Evolutionary conservation across 2,113 vertebrate genomes (phyloP), one percentile per base, ranked within the genome.

Genomic region (Neomonachus schauinslandi): DNA sequence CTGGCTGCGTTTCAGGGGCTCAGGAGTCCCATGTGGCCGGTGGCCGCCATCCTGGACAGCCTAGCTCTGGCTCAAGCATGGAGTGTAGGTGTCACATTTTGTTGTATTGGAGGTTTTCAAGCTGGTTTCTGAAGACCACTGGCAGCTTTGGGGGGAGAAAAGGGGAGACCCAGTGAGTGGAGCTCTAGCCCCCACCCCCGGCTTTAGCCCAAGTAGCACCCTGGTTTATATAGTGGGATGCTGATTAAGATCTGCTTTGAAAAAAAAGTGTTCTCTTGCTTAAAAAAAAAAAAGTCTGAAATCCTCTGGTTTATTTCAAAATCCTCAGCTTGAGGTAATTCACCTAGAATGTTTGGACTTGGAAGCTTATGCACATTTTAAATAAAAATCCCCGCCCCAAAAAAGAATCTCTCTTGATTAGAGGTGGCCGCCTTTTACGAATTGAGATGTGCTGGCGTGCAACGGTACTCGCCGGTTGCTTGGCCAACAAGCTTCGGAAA

Each of bases 291-390:
- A 59, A 81, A 63, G 15, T 51, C 72, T 63, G 74, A 95, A 84
- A 55, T 22, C 19, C 36, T 96, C 88, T 95, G 88, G 91, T 93
- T 96, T 91, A 69, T 89, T 92, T 91, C 95, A 94, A 94, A 69
- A 36, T 26, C 39, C 31, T 94, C 36, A 53, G 36, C 69, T 59
- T 59, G 81, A 93, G 59, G 85, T 94, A 57, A 91, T 88, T 93
- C 55, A 80, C 95, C 86, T 80, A 83, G 95, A 96, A 94, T 53
- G 74, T 74, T 87, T 88, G 77, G 28, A 77, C 65, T 79, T 96
- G 91, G 72, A 59, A n/a, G 22, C 42, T 63, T 21, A 69, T 0
- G 1, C 24, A 36, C n/a, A 39, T 79, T 92, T 96, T 74, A 74
- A 94, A 69, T 81, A 71, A 82, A 86, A 93, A 46, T 89, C 53